A percentile compares a stretch with the other conserved stretches of the same genome.
Evolutionary conservation across 1,140 invertebrate species (phyloP).

Genomic region (Euglossa dilemma): DNA sequence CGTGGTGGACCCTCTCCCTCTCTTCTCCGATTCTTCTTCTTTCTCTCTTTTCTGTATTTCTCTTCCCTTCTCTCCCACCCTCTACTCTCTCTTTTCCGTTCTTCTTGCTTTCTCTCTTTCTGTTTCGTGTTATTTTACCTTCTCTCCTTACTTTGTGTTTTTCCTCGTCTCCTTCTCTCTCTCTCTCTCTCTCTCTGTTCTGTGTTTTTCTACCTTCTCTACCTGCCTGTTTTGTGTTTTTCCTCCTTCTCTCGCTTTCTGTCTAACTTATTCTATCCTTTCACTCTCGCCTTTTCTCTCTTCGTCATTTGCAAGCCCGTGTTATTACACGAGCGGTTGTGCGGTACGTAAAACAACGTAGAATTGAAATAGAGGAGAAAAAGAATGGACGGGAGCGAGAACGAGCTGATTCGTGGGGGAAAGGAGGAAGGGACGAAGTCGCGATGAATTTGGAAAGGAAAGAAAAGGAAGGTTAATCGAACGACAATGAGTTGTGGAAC

Average conservation of each 20-base stretch:
- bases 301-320: not conserved
- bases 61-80: not conserved
- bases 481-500: conserved; percentile 15
- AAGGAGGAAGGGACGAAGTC: not conserved
- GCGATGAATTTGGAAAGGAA: not conserved
- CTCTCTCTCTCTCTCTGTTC: too few relatives aligned
- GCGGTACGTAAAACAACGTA: not conserved
- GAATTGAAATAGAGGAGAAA: conserved; percentile 25
- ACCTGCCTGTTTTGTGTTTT: too few relatives aligned
- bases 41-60: too few relatives aligned
- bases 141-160: too few relatives aligned
- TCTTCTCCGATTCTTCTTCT: not conserved
- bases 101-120: too few relatives aligned
- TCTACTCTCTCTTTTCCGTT: not conserved
- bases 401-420: not conserved
- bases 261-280: not conserved
- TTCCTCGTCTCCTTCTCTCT: too few relatives aligned
- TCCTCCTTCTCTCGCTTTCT: too few relatives aligned
- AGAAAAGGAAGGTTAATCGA: conserved; percentile 20
- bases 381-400: not conserved
- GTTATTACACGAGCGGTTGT: conserved; percentile 37
- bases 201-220: too few relatives aligned
- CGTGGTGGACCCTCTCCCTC: not conserved
- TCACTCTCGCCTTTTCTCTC: not conserved
- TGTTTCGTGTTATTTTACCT: not conserved